Percentiles rank a stretch among this genome's conserved stretches.
Conservation (phyloP, 2,113 vertebrate species). For the Anhinga anhinga region DNA sequence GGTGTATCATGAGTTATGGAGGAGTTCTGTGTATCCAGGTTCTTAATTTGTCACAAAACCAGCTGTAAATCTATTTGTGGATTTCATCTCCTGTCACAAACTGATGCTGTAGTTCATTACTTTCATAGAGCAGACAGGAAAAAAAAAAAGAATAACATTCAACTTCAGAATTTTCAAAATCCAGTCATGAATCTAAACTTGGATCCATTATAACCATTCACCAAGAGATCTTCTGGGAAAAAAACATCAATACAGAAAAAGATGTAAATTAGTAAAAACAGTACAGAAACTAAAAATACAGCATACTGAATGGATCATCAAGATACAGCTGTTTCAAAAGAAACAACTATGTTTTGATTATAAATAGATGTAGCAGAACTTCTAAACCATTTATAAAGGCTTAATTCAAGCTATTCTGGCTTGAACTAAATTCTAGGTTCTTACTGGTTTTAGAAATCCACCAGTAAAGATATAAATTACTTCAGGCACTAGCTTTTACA, state of each 20-base stretch:
- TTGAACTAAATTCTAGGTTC: neutral
- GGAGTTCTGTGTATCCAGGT: neutral
- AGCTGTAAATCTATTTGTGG: neutral
- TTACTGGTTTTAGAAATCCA: neutral
- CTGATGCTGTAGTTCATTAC: neutral
- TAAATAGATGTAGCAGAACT: neutral
- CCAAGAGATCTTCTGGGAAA: neutral
- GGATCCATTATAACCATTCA: neutral
- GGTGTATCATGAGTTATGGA: neutral
- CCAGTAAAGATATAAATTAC: neutral
- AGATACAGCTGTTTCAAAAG: neutral
- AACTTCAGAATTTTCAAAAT: neutral
- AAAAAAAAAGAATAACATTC: neutral
- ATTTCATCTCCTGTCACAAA: neutral
- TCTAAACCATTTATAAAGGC: neutral
- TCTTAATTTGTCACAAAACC: neutral
- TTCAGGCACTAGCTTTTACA: neutral
- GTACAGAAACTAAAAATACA: constrained; percentile 6
- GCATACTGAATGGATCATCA: neutral
- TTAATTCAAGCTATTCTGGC: neutral
- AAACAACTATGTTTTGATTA: neutral
- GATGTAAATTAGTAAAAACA: neutral
- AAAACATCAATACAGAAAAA: neutral
- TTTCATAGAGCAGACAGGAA: neutral
- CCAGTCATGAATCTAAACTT: neutral